Evolutionary conservation across 2,797 vertebrate species (phyloP).

Genomic region (Pseudochirops corinnae): DNA sequence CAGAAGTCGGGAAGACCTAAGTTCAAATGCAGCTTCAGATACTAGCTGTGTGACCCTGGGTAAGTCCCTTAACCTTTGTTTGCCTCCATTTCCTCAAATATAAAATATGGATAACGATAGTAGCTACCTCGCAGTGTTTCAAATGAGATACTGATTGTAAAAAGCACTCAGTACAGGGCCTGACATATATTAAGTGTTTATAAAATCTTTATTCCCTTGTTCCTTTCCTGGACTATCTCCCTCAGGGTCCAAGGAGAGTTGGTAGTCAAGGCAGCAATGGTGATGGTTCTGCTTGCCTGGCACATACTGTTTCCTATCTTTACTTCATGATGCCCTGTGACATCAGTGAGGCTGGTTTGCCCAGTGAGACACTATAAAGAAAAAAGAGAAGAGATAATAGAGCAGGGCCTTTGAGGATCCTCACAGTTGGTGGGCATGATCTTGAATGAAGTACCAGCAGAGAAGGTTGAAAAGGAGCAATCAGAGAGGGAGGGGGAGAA

Average conservation of each 20-base stretch:
- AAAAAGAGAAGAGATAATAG: neutral
- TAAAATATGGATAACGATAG: neutral
- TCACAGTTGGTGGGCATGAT: neutral
- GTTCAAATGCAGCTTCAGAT: neutral
- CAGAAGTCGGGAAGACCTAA: neutral
- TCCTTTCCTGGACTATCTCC: neutral
- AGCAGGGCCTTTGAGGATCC: neutral
- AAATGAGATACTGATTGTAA: neutral
- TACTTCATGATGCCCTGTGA: neutral
- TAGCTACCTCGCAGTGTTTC: neutral
- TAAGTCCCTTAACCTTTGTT: neutral
- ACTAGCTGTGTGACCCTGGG: neutral
- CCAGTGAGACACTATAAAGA: neutral
- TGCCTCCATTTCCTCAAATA: neutral
- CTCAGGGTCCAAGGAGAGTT: neutral
- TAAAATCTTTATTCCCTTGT: neutral
- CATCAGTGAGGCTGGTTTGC: neutral
- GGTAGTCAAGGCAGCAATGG: neutral
- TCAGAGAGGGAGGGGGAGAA: neutral
- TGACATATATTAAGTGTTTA: neutral
- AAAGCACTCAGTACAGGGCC: neutral
- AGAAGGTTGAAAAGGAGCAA: neutral
- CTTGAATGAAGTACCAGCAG: neutral
- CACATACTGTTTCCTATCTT: neutral
- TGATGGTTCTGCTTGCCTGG: neutral